Conservation (phyloP, 2,113 vertebrate species). For the Dendropsophus ebraccatus region DNA sequence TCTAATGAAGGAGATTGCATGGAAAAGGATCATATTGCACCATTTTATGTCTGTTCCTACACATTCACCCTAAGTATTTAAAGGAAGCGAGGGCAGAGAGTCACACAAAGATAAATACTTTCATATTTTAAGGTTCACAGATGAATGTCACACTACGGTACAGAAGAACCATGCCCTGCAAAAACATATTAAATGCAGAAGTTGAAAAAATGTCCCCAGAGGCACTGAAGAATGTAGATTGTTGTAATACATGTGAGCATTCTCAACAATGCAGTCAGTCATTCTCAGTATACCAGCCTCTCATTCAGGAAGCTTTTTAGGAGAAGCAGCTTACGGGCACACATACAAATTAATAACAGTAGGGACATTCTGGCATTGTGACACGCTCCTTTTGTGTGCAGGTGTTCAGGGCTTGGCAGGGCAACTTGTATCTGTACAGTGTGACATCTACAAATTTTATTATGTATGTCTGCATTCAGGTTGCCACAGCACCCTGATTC, state of each 20-base stretch:
- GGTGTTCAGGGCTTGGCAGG: conserved; percentile 1
- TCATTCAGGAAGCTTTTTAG: conserved; percentile 24
- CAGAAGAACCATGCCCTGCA: neutral
- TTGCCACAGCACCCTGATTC: neutral
- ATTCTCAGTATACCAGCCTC: conserved; percentile 18
- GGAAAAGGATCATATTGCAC: conserved; percentile 62
- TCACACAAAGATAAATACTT: conserved; percentile 5
- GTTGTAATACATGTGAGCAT: conserved; percentile 25
- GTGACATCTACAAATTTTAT: neutral
- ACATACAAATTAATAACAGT: conserved; percentile 26
- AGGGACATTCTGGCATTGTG: conserved; percentile 15
- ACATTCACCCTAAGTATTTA: conserved; percentile 32
- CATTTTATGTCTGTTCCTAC: conserved; percentile 56
- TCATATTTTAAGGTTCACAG: conserved; percentile 3
- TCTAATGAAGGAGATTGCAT: conserved; percentile 69
- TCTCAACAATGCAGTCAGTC: conserved; percentile 34
- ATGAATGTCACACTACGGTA: neutral
- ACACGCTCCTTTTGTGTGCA: neutral
- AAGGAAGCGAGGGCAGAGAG: neutral
- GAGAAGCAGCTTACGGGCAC: neutral
- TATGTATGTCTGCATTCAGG: neutral
- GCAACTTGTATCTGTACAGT: neutral
- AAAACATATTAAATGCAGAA: conserved; percentile 21
- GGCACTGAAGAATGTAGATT: conserved; percentile 35
- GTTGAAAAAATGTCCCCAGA: conserved; percentile 27